These are phyloP conservation scores for Megaustenia siamemsis DNA, from an alignment of 2,888 invertebrate species.

Conservation along the genomic window DNA sequence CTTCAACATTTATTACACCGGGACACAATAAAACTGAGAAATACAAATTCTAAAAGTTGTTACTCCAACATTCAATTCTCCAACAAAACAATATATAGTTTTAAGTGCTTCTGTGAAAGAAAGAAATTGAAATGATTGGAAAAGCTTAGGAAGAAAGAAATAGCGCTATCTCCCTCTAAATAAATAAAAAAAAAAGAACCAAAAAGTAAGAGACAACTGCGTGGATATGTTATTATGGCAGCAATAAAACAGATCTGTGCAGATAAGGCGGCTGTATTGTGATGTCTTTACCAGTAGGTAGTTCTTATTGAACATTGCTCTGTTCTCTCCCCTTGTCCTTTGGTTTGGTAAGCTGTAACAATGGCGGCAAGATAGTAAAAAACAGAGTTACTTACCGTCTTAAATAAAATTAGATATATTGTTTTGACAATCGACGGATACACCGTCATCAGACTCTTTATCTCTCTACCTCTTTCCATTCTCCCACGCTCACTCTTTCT, in stretches of 20 bases:
- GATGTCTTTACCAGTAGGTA: conserved; percentile 5
- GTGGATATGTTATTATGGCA: conserved; percentile 10
- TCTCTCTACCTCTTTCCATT: background rate
- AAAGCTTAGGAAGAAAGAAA: background rate
- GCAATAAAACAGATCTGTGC: background rate
- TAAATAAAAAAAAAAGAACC: too few species aligned
- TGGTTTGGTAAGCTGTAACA: background rate
- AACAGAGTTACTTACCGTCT: background rate
- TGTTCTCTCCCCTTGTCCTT: background rate
- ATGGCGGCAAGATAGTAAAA: background rate
- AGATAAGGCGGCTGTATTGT: background rate
- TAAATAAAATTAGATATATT: too few species aligned
- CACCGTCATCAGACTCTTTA: too few species aligned
- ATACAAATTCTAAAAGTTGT: too few species aligned
- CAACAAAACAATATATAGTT: too few species aligned
- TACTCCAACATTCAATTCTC: too few species aligned
- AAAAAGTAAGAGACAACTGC: background rate
- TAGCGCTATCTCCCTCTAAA: too few species aligned
- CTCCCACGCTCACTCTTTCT: background rate
- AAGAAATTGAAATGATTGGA: background rate
- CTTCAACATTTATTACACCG: too few species aligned
- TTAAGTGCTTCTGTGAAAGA: too few species aligned
- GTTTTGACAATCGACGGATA: too few species aligned
- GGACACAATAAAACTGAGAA: too few species aligned
- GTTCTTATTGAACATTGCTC: background rate